Base-by-base conservation (phyloP, 2,797 vertebrate genomes). In the Aphelocoma californica region DNA sequence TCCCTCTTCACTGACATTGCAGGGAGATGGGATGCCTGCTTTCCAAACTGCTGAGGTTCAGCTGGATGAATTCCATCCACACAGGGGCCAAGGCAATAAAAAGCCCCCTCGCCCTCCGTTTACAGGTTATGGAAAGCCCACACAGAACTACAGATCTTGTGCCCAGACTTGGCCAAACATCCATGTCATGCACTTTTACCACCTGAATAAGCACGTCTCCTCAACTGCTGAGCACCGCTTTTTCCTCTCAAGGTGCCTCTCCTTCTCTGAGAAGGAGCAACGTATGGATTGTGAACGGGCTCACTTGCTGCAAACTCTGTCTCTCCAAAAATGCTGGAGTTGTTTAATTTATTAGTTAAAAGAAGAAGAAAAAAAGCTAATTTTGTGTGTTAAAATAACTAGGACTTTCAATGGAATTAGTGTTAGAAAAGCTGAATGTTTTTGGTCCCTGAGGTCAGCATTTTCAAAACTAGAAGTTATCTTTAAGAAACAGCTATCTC, bases 401-500 rank as follows among this genome's bases (percentile, higher is more conserved):
- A 89, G 28, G 64, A 67, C 47, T 84, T 95, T 80, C 50, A 85
- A 36, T 20, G 38, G 71, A 78, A 95, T 84, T 86, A 75, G 26
- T 88, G 21, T 71, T 93, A 62, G 8, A 56, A 92, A 90, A 92
- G 38, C 78, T 54, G 73, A 40, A 58, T 58, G 53, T 24, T 80
- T 88, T 82, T n/a, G 62, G 81, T 96, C 95, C 88, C 91, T 8
- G 60, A 94, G 81, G 74, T 81, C 78, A 95, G 54, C 42, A 61
- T 87, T 90, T 94, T 95, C 88, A 94, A 88, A 93, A 90, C 71
- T 88, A 56, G 60, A 38, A 57, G 84, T 91, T 92, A 93, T 95
- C 94, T 95, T 92, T 85, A 88, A 91, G 86, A 91, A 95, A 88
- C 94, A 96, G 95, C 57, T 65, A 78, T 78, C 53, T 95, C 90